phyloP scores from a whole-genome alignment of 2,888 invertebrate genomes.

The Cepaea hortensis region DNA sequence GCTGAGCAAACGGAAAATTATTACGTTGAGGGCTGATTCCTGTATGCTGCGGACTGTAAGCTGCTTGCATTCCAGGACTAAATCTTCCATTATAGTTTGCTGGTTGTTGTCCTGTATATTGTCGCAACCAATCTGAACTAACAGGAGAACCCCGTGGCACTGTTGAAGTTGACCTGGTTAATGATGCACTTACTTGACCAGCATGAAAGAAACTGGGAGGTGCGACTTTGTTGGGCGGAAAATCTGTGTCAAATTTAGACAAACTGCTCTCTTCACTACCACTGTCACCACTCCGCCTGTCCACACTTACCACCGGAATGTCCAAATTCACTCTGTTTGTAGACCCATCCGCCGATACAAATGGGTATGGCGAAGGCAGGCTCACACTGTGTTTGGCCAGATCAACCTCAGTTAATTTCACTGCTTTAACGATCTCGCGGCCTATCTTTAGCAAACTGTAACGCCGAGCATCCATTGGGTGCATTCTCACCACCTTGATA shows the following conservation, averaged over 20 bases:
- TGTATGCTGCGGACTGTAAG: not conserved
- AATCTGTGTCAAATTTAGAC: conserved; percentile 47
- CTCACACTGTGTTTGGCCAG: conserved; percentile 44
- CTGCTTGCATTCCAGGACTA: conserved; percentile 25
- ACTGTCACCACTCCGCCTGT: conserved; percentile 15
- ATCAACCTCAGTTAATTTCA: conserved; percentile 56
- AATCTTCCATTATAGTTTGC: conserved; percentile 27
- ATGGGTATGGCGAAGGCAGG: conserved; percentile 56
- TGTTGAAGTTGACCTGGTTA: conserved; percentile 27
- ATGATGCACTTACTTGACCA: conserved; percentile 33
- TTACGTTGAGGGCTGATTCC: conserved; percentile 20
- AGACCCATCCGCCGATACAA: conserved; percentile 54
- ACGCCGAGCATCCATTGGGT: conserved; percentile 70
- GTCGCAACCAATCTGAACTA: conserved; percentile 34
- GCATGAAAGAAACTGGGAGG: conserved; percentile 47
- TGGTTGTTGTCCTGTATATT: conserved; percentile 23
- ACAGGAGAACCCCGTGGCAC: conserved; percentile 10
- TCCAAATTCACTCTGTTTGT: conserved; percentile 45
- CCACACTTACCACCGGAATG: conserved; percentile 39
- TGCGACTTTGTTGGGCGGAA: conserved; percentile 48
- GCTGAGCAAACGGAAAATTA: not conserved
- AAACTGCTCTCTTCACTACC: conserved; percentile 31
- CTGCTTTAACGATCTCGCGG: conserved; percentile 62
- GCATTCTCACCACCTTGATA: conserved; percentile 66
- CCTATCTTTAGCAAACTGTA: conserved; percentile 71